Conservation (phyloP, 2,797 vertebrate species). For the Coluber constrictor region DNA sequence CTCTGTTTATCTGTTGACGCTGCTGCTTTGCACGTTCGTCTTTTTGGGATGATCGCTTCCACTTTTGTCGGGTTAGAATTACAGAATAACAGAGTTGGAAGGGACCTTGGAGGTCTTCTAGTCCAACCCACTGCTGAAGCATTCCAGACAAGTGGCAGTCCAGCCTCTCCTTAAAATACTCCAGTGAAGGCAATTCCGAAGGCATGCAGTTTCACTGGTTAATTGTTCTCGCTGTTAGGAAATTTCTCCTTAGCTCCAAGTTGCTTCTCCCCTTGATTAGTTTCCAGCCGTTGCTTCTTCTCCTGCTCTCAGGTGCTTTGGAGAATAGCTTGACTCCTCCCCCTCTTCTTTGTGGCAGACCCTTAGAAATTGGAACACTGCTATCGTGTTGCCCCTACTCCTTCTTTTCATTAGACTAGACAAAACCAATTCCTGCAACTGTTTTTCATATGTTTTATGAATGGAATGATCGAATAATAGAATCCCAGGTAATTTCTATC, state of each 20-base stretch:
- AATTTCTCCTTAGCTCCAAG: neutral
- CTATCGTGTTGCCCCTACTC: neutral
- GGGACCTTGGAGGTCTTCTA: neutral
- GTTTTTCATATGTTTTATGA: neutral
- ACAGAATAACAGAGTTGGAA: neutral
- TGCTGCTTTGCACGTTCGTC: neutral
- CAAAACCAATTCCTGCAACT: neutral
- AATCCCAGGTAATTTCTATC: neutral
- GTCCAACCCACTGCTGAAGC: neutral
- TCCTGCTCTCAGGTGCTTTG: neutral
- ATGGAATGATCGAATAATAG: neutral
- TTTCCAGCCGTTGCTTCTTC: neutral
- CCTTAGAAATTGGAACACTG: neutral
- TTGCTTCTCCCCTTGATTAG: neutral
- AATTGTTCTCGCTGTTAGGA: neutral
- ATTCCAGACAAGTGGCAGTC: neutral
- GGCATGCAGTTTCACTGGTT: neutral
- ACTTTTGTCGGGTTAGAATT: neutral
- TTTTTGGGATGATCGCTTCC: neutral
- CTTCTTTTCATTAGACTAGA: neutral
- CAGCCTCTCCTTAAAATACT: neutral
- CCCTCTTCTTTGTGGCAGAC: neutral
- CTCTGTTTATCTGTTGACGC: neutral
- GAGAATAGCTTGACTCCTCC: neutral
- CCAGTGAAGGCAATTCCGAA: neutral